phyloP scores from a whole-genome alignment of 2,888 invertebrate genomes.

The Gisinianus flammeolus region DNA sequence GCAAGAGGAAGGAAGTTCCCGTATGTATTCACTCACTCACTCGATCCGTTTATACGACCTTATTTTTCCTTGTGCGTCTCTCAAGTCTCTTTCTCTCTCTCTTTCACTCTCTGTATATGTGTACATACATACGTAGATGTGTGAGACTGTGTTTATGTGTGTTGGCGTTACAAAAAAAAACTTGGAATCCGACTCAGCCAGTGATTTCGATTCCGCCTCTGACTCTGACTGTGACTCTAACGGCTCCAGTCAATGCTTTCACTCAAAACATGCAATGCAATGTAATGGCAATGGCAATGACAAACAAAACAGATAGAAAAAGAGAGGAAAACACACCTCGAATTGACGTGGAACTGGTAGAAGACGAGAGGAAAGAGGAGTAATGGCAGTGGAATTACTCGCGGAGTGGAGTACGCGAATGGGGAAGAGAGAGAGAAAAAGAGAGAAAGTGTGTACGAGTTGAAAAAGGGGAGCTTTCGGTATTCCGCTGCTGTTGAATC shows the following conservation, averaged over 20 bases:
- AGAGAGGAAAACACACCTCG: background rate
- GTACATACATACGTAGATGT: background rate
- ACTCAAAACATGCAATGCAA: background rate
- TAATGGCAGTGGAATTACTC: background rate
- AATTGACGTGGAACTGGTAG: background rate
- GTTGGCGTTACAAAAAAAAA: background rate
- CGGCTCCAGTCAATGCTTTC: background rate
- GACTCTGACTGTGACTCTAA: background rate
- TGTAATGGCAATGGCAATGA: background rate
- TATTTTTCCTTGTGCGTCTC: background rate
- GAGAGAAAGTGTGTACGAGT: background rate
- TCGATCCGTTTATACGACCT: no score
- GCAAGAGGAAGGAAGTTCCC: no score
- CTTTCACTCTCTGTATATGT: background rate
- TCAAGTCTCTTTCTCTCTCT: background rate
- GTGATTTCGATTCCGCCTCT: background rate
- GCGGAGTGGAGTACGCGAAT: background rate
- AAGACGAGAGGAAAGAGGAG: background rate
- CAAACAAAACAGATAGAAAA: background rate
- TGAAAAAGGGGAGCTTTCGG: background rate
- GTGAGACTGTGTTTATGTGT: background rate
- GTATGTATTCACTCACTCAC: no score
- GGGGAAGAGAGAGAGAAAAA: constrained; percentile 5
- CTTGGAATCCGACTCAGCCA: background rate
- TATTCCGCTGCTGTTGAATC: background rate